A percentile compares a stretch with the other conserved stretches of the same genome.
phyloP scores from a whole-genome alignment of 53 echinoderm and acorn worm species.

The Paracentrotus lividus region DNA sequence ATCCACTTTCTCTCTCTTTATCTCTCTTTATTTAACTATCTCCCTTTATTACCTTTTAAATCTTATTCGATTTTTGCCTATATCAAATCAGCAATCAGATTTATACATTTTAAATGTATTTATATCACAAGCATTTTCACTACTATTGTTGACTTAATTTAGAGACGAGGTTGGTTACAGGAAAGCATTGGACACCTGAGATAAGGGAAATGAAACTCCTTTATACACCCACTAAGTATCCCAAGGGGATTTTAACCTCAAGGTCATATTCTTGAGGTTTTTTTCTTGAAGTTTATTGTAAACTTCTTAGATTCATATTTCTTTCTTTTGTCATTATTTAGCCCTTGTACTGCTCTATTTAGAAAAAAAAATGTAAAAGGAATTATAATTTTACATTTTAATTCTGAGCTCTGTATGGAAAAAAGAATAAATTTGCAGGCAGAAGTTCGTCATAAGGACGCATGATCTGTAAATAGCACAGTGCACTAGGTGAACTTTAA shows the following conservation, averaged over 20 bases:
- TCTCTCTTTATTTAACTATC: neutral
- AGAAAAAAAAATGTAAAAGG: too few species aligned
- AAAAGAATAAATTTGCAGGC: too few species aligned
- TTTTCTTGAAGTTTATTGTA: too few species aligned
- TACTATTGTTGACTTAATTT: neutral
- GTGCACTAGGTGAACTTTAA: neutral
- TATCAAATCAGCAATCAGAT: neutral
- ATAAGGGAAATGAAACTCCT: conserved; percentile 11
- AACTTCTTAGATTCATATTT: too few species aligned
- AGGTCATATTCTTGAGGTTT: too few species aligned
- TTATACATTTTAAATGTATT: neutral
- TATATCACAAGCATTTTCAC: neutral
- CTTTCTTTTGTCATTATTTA: too few species aligned
- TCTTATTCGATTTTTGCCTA: neutral
- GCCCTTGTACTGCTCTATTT: too few species aligned
- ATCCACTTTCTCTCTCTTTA: neutral
- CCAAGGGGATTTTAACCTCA: neutral
- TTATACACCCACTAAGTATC: neutral
- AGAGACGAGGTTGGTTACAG: neutral
- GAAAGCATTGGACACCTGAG: conserved; percentile 38
- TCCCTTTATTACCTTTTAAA: neutral
- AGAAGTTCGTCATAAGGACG: neutral
- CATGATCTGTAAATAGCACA: neutral
- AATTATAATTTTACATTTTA: neutral
- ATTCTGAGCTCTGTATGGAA: neutral